Conservation (phyloP, 37 sponge, comb jelly and placozoan genomes). For the Spongia lamella region DNA sequence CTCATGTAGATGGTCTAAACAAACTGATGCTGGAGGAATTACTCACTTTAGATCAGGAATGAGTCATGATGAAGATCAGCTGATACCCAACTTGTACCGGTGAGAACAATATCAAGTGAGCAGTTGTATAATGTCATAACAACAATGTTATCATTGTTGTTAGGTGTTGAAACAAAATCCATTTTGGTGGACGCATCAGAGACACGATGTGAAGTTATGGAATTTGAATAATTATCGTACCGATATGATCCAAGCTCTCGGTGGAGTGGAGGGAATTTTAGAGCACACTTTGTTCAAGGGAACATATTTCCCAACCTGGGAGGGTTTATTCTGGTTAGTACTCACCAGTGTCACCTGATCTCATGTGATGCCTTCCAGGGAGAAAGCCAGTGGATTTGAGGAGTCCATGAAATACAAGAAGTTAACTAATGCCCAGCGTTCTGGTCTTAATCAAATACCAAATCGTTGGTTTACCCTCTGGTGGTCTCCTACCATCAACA, state of each 20-base stretch:
- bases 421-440: conserved; percentile 98
- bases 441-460: conserved; percentile 99
- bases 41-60: conserved; percentile 99
- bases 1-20: conserved; percentile 85
- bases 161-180: conserved; percentile 99
- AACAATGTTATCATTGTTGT: neutral
- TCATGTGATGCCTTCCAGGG: too few relatives aligned
- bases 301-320: conserved; percentile 99
- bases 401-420: conserved; percentile 99
- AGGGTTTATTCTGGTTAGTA: conserved; percentile 95
- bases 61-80: conserved; percentile 98
- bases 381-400: conserved; percentile 99
- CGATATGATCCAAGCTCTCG: conserved; percentile 99
- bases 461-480: conserved; percentile 98
- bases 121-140: neutral
- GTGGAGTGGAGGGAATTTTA: conserved; percentile 98
- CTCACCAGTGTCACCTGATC: too few relatives aligned
- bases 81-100: conserved; percentile 98
- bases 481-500: conserved; percentile 99
- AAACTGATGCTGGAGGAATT: conserved; percentile 90
- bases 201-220: conserved; percentile 99
- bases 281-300: conserved; percentile 99
- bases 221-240: conserved; percentile 99
- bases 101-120: conserved; percentile 93
- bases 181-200: conserved; percentile 99